Evolutionary conservation across 2,797 vertebrate genomes (phyloP).

Genomic region (Halcyon smyrnensis): DNA sequence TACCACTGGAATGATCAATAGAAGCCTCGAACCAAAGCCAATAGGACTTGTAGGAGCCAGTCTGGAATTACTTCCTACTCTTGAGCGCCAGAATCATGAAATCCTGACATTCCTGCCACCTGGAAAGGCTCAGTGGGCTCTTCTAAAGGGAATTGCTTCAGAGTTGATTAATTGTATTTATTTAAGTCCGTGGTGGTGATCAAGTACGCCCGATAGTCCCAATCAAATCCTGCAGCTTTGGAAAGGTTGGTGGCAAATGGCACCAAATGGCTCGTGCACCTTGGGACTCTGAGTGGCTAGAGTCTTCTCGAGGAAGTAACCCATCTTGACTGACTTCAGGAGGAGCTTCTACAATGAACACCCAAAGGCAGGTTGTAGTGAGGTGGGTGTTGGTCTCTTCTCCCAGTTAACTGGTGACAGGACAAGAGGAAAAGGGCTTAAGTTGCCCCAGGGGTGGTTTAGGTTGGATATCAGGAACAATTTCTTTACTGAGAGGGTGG

Average conservation of each 20-base stretch:
- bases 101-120: constrained; percentile 12
- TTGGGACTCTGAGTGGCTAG: not conserved
- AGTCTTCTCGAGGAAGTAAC: not conserved
- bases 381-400: too few species aligned
- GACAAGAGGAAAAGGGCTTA: too few species aligned
- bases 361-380: too few species aligned
- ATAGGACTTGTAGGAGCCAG: not conserved
- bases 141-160: not conserved
- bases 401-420: too few species aligned
- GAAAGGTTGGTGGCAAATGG: not conserved
- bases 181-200: not conserved
- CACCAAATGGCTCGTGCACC: not conserved
- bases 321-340: not conserved
- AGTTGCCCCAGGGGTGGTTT: too few species aligned
- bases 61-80: not conserved
- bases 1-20: not conserved
- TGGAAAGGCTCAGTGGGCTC: not conserved
- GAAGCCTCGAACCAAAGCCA: not conserved
- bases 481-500: too few species aligned
- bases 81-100: not conserved
- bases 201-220: not conserved
- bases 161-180: not conserved
- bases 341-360: not conserved
- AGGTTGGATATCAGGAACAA: too few species aligned
- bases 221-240: accelerated